These are phyloP conservation scores for Ia io DNA, from an alignment of 2,113 vertebrate genomes.

Conservation along the genomic window DNA sequence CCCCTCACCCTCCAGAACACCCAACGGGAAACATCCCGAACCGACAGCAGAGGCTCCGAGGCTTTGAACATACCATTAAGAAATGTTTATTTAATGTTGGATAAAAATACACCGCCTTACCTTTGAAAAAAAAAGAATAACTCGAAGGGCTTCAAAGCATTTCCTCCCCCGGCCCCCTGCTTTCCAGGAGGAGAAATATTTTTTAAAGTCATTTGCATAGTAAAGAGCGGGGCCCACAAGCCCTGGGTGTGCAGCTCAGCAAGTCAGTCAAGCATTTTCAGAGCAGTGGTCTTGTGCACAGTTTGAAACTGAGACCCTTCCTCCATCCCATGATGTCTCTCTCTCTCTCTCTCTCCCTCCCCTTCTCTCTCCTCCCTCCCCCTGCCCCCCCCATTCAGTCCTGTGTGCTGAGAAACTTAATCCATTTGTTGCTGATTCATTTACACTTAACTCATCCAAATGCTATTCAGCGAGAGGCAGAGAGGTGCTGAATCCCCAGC, in stretches of 20 bases:
- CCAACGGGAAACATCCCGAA: slow-evolving; percentile 7
- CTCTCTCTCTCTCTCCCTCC: neutral
- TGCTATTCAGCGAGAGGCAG: slow-evolving; percentile 21
- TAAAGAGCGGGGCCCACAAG: slow-evolving; percentile 39
- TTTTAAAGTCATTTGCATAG: slow-evolving; percentile 59
- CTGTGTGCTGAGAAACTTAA: slow-evolving; percentile 14
- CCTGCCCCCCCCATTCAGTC: too few species aligned
- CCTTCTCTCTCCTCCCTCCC: neutral
- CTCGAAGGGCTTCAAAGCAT: slow-evolving; percentile 66
- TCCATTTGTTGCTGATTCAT: slow-evolving; percentile 58
- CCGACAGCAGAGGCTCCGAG: slow-evolving; percentile 44
- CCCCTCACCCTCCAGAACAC: neutral
- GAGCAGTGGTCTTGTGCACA: neutral
- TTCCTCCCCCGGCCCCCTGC: slow-evolving; percentile 58
- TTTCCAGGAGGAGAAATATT: slow-evolving; percentile 68
- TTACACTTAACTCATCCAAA: slow-evolving; percentile 55
- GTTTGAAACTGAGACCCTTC: neutral
- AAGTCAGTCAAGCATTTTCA: slow-evolving; percentile 15
- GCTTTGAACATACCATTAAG: slow-evolving; percentile 65
- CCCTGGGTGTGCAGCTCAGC: neutral
- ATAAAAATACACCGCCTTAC: slow-evolving; percentile 68
- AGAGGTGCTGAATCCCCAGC: neutral
- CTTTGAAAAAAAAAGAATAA: slow-evolving; percentile 48
- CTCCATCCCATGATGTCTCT: accelerated
- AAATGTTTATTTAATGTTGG: slow-evolving; percentile 67